phyloP scores from a whole-genome alignment of 1,140 invertebrate genomes.

The Drosophila bifasciata region DNA sequence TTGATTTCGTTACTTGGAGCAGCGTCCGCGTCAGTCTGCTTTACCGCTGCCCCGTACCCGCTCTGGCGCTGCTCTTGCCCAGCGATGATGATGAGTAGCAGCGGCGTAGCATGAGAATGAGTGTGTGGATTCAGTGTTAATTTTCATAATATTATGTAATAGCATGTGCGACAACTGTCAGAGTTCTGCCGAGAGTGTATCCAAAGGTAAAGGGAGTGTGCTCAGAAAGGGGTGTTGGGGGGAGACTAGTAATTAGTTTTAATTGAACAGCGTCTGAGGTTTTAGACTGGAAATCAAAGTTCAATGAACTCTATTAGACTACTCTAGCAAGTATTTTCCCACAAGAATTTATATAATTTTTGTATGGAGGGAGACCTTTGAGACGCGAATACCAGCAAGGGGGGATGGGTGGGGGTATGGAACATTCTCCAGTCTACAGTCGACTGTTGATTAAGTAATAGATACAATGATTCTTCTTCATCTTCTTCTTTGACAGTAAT shows the following conservation, averaged over 20 bases:
- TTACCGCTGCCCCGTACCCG: no score
- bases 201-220: conserved; percentile 5
- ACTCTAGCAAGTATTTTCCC: not conserved
- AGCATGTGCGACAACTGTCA: conserved; percentile 53
- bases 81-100: not conserved
- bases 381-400: no score
- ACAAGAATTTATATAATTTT: conserved; percentile 27
- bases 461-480: conserved; percentile 42
- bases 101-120: no score
- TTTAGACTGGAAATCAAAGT: conserved; percentile 12
- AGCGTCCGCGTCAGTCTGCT: conserved; percentile 52
- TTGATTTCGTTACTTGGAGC: conserved; percentile 78
- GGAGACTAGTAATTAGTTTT: no score
- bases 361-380: no score
- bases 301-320: conserved; percentile 29
- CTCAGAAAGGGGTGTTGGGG: no score
- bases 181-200: conserved; percentile 4
- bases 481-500: conserved; percentile 16
- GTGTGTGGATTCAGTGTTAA: conserved; percentile 76
- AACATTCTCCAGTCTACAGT: conserved; percentile 31
- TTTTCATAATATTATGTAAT: conserved; percentile 83
- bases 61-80: not conserved
- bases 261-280: no score
- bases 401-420: conserved; percentile 25
- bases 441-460: conserved; percentile 47